Evolutionary conservation across 2,797 vertebrate genomes (phyloP).

Genomic region (Phaenicophaeus curvirostris): DNA sequence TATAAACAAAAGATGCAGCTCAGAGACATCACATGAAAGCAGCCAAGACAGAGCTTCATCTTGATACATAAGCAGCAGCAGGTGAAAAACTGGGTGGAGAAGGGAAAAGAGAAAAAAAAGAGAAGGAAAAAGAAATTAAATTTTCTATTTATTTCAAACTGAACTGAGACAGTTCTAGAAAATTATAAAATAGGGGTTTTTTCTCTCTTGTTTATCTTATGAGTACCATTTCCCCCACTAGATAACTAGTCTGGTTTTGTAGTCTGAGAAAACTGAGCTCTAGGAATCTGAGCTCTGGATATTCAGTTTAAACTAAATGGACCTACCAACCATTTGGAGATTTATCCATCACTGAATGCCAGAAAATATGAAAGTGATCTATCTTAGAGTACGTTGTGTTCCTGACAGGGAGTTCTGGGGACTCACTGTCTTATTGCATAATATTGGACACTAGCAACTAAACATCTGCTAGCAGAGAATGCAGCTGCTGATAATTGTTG

Average conservation of each 20-base stretch:
- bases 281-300: slow-evolving; percentile 17
- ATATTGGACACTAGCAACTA: slow-evolving; percentile 11
- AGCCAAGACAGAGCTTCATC: background rate
- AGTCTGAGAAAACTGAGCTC: slow-evolving; percentile 24
- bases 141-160: background rate
- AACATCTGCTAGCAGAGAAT: slow-evolving; percentile 43
- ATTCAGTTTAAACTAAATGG: background rate
- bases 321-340: slow-evolving; percentile 1
- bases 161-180: background rate
- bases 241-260: background rate
- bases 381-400: slow-evolving; percentile 52
- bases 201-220: background rate
- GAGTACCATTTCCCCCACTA: background rate
- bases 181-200: background rate
- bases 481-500: background rate
- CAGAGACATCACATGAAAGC: background rate
- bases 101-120: background rate
- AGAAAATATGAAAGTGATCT: slow-evolving; percentile 48
- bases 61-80: background rate
- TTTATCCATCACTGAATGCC: background rate
- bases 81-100: background rate
- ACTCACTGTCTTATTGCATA: slow-evolving; percentile 49
- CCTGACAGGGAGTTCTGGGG: slow-evolving; percentile 23
- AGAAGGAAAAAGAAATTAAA: background rate
- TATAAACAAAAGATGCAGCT: background rate